Conservation (phyloP, 2,888 invertebrate genomes). For the Trichacis sp. region DNA sequence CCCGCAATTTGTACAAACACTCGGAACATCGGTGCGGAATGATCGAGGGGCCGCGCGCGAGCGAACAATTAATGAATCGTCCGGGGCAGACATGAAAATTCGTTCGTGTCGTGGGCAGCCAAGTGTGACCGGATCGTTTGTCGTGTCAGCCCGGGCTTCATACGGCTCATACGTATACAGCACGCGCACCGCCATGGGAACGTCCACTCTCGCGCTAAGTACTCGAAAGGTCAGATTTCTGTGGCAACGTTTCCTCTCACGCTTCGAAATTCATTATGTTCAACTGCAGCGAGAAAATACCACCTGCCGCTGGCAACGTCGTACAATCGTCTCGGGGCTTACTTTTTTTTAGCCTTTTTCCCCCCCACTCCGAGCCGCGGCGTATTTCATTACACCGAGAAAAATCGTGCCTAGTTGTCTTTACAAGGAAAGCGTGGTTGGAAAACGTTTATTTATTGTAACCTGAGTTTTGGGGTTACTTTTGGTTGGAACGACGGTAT, state of each 20-base stretch:
- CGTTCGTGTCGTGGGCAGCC: slow-evolving; percentile 26
- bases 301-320: slow-evolving; percentile 1
- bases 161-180: slow-evolving; percentile 49
- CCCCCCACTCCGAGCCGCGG: no score
- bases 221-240: slow-evolving; percentile 60
- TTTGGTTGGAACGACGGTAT: no score
- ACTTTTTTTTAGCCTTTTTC: no score
- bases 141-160: slow-evolving; percentile 28
- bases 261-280: slow-evolving; percentile 6
- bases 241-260: slow-evolving; percentile 47
- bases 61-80: slow-evolving; percentile 30
- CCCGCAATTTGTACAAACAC: background rate
- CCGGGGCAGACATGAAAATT: slow-evolving; percentile 28
- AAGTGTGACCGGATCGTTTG: slow-evolving; percentile 27
- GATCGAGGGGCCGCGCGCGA: slow-evolving; percentile 24
- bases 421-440: no score
- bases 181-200: slow-evolving; percentile 49
- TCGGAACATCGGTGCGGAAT: slow-evolving; percentile 30
- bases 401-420: no score
- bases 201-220: slow-evolving; percentile 39
- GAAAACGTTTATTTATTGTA: no score
- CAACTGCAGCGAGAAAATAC: slow-evolving; percentile 6
- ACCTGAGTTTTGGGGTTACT: no score
- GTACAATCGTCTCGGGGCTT: no score
- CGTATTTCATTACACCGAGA: no score